Evolutionary conservation across 2,888 invertebrate species (phyloP).

Genomic region (Ichneumon xanthorius): DNA sequence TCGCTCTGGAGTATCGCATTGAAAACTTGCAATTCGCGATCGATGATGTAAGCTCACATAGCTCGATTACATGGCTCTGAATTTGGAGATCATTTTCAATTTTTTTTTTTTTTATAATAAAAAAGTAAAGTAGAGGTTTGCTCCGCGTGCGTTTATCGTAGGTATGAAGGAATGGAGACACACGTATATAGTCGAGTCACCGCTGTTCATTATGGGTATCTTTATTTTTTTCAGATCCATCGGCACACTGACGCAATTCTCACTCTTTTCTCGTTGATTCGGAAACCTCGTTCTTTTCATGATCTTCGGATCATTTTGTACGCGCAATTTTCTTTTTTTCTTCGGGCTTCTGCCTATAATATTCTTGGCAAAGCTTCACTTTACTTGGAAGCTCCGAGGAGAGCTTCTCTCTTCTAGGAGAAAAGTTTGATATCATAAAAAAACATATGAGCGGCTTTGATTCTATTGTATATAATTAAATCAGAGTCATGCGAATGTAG

Average conservation of each 20-base stretch:
- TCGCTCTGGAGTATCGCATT: not conserved
- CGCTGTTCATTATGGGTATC: not conserved
- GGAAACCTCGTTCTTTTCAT: too few relatives aligned
- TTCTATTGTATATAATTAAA: not conserved
- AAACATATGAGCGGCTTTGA: not conserved
- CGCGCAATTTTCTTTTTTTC: too few relatives aligned
- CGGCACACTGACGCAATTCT: not conserved
- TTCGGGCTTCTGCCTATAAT: not conserved
- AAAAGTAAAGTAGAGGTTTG: not conserved
- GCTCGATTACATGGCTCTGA: not conserved
- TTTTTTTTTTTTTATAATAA: not conserved
- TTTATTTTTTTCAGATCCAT: not conserved
- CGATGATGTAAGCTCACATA: not conserved
- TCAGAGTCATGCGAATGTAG: not conserved
- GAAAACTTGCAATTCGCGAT: not conserved
- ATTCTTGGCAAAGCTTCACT: not conserved
- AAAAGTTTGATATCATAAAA: not conserved
- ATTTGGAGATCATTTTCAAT: not conserved
- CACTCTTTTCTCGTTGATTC: not conserved
- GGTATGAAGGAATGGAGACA: not conserved
- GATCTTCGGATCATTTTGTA: too few relatives aligned
- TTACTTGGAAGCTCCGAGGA: not conserved
- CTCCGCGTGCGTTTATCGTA: not conserved
- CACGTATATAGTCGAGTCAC: not conserved
- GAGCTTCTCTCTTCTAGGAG: not conserved